Evolutionary conservation across 2,797 vertebrate genomes (phyloP), one percentile per base, ranked within the genome.

Genomic region (Parotocinclus haroldoi): DNA sequence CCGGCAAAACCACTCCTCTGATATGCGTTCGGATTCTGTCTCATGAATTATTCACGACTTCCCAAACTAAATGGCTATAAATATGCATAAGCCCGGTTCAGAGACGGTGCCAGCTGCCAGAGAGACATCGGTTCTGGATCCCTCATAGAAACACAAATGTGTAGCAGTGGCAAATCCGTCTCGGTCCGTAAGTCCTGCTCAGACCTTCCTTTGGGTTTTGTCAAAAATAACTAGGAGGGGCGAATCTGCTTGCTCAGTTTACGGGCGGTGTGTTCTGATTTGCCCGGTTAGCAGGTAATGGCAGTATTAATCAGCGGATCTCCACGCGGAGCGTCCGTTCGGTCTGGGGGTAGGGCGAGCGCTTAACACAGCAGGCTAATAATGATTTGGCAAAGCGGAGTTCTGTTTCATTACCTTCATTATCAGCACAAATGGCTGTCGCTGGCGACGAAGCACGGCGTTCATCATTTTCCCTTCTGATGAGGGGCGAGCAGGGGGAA

Each of bases 341-440:
- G 76, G 76, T 83, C 76, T 69, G 76, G 63, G 63, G 9, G 55
- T 44, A 63, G 46, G 44, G 58, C 17, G 58, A 57, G 59, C 58
- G 27, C 59, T 80, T 76, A 77, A 77, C 79, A 68, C 79, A 77
- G 80, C 79, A 73, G 80, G 72, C 78, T 80, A 75, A 79, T 76
- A 78, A 84, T 63, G 76, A 82, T 71, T 82, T 83, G 76, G 81
- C 70, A 75, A 62, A 62, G 66, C 73, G 9, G 13, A 50, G 73
- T 54, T 67, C 70, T 49, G 46, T 78, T 79, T 83, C 75, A 70
- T 83, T 68, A 78, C 76, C 68, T 76, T 61, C 78, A 77, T 75
- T 49, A 80, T 78, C 58, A 52, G 59, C 79, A 79, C 76, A 83
- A 80, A 77, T 66, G 66, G 72, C 54, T 63, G 53, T 79, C 56